Conservation (phyloP, 2,888 invertebrate genomes). For the Calliphora vomitoria region DNA sequence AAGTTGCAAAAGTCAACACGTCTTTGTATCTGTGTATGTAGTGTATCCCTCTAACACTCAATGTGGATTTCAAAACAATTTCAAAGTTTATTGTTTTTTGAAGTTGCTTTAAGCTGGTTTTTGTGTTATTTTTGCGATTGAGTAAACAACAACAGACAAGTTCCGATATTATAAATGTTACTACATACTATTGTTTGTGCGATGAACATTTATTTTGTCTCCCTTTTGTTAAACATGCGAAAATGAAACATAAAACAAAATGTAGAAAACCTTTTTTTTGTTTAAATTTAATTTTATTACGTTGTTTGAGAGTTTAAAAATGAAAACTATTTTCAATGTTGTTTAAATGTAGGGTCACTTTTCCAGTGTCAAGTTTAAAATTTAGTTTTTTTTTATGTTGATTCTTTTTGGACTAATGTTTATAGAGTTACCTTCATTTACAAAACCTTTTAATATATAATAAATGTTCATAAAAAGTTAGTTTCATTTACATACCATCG, state of each 20-base stretch:
- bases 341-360: not conserved
- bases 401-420: not conserved
- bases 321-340: not conserved
- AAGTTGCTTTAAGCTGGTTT: constrained; percentile 28
- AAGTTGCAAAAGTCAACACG: constrained; percentile 5
- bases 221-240: constrained; percentile 21
- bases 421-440: no score
- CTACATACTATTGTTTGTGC: not conserved
- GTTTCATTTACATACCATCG: no score
- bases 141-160: constrained; percentile 32
- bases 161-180: constrained; percentile 28
- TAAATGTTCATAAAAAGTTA: no score
- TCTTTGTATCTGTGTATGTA: not conserved
- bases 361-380: not conserved
- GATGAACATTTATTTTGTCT: not conserved
- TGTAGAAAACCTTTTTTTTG: not conserved
- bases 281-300: not conserved
- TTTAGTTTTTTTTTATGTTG: not conserved
- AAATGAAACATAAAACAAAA: constrained; percentile 39
- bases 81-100: not conserved
- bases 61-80: constrained; percentile 13
- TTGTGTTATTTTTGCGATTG: constrained; percentile 21
- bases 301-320: not conserved
- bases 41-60: not conserved
- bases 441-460: no score